Conservation (phyloP, 2,797 vertebrate species). For the Ciconia nigra region DNA sequence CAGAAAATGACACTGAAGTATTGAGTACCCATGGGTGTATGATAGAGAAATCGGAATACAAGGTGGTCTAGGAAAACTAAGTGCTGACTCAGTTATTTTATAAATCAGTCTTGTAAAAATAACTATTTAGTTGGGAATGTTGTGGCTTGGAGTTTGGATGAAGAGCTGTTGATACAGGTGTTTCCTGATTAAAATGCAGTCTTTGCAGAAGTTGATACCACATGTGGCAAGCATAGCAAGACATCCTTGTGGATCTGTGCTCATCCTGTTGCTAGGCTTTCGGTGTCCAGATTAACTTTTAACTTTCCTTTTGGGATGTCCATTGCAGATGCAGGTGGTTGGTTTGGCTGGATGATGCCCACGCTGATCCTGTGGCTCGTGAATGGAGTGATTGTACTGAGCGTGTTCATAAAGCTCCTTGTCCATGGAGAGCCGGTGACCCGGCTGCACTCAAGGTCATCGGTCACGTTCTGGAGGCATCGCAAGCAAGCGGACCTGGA, state of each 20-base stretch:
- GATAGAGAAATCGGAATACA: neutral
- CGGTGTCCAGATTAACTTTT: neutral
- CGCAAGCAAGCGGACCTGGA: constrained; percentile 95
- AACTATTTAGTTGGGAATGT: neutral
- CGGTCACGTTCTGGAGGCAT: constrained; percentile 95
- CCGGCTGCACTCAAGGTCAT: constrained; percentile 90
- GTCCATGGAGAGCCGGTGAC: constrained; percentile 95
- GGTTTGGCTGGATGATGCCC: constrained; percentile 93
- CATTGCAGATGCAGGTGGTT: constrained; percentile 70
- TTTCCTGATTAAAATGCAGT: neutral
- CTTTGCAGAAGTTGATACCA: neutral
- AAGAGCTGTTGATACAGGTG: neutral
- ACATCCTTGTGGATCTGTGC: neutral
- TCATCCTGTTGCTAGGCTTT: neutral
- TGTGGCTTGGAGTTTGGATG: neutral
- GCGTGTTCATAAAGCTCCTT: constrained; percentile 91
- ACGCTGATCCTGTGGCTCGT: constrained; percentile 94
- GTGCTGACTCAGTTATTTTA: neutral
- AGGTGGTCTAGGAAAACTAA: neutral
- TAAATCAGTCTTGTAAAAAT: neutral
- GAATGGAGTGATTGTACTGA: constrained; percentile 92
- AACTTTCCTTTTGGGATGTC: neutral
- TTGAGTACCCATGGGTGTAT: neutral
- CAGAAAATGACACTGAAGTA: neutral
- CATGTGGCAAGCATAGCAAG: neutral